Conservation (phyloP, 2,888 invertebrate species). For the Protophormia terraenovae region DNA sequence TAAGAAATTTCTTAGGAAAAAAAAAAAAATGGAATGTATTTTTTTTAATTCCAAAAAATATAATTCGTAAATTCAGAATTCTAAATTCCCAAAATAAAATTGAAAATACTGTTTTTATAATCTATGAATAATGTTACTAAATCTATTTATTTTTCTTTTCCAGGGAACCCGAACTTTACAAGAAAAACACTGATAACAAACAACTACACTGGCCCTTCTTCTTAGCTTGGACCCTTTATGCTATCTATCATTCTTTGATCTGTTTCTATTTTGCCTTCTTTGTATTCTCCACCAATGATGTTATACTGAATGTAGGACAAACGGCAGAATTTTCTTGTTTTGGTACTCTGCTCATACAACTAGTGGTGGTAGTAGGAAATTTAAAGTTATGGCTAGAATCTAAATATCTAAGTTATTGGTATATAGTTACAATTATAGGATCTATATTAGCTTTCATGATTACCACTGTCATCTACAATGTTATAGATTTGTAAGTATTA, state of each 20-base stretch:
- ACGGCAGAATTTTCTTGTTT: conserved; percentile 83
- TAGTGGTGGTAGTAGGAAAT: conserved; percentile 83
- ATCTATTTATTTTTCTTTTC: conserved; percentile 72
- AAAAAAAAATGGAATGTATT: no score
- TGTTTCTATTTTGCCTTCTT: conserved; percentile 83
- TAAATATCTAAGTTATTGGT: conserved; percentile 83
- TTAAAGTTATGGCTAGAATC: conserved; percentile 85
- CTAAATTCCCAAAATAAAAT: no score
- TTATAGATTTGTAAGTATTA: conserved; percentile 84
- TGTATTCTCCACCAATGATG: conserved; percentile 81
- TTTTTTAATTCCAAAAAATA: no score
- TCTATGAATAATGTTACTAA: no score
- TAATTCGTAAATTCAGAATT: no score
- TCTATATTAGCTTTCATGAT: conserved; percentile 84
- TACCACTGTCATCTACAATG: conserved; percentile 84
- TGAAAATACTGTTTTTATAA: no score
- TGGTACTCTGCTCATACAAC: conserved; percentile 84
- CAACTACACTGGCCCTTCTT: conserved; percentile 85
- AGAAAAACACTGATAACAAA: conserved; percentile 84
- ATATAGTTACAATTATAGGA: conserved; percentile 82
- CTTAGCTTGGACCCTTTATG: conserved; percentile 84
- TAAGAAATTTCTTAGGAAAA: no score
- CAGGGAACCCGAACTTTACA: conserved; percentile 87
- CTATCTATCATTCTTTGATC: conserved; percentile 85
- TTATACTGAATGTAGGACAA: conserved; percentile 82